Evolutionary conservation across 1,140 invertebrate species (phyloP).

Genomic region (Lineus longissimus): DNA sequence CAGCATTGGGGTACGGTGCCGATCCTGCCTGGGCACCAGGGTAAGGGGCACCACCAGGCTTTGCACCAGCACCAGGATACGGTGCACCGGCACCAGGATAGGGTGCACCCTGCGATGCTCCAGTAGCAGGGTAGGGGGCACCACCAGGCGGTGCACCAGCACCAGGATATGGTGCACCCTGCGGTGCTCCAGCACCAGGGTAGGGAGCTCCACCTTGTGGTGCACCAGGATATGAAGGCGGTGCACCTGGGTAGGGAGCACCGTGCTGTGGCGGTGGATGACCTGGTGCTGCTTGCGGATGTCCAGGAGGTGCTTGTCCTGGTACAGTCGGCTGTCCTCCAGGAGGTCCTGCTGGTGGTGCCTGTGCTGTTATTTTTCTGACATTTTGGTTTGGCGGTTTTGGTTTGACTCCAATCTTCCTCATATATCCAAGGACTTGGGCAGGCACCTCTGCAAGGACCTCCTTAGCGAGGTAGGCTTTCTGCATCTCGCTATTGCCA

Average conservation of each 20-base stretch:
- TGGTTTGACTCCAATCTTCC: constrained; percentile 55
- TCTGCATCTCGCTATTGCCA: constrained; percentile 26
- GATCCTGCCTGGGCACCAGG: not conserved
- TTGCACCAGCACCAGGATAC: not conserved
- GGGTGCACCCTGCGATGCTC: not conserved
- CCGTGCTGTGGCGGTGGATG: too few species aligned
- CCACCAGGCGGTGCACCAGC: not conserved
- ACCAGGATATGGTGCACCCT: not conserved
- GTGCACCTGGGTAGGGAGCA: not conserved
- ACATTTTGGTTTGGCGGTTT: constrained; percentile 25
- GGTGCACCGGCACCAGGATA: constrained; percentile 3
- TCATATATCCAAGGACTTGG: constrained; percentile 63
- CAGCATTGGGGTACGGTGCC: not conserved
- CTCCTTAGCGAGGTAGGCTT: constrained; percentile 59
- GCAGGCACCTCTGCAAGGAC: constrained; percentile 64
- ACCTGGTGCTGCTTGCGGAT: too few species aligned
- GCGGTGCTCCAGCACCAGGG: not conserved
- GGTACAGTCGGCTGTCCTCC: not conserved
- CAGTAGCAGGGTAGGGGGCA: not conserved
- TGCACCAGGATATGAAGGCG: not conserved
- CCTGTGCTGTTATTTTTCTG: too few species aligned
- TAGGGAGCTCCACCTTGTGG: too few species aligned
- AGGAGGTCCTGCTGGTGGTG: too few species aligned
- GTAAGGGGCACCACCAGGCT: not conserved
- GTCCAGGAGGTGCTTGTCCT: not conserved